Base-by-base conservation (phyloP, 2,888 invertebrate genomes). In the Agriopis leucophaearia region DNA sequence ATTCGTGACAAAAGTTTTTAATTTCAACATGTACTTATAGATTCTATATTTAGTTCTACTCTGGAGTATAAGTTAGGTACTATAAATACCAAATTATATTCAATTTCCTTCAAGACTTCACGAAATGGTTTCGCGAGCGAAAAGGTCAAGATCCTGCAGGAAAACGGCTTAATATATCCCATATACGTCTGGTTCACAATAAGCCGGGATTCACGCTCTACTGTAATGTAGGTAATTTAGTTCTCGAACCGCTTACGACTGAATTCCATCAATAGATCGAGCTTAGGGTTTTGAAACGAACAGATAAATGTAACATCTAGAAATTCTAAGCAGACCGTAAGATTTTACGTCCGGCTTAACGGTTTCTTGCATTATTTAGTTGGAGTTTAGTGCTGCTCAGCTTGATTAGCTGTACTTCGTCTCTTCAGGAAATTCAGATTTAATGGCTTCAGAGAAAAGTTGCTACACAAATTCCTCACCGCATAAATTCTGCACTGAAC, bases 131-230 rank as follows among this genome's bases (percentile, higher is more conserved):
- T 72, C 77, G 74, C 79, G 84, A 86, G 81, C 83, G 64, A 69
- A 59, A 8, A 75, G 83, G 84, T 81, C 82, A 58, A 75, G 81
- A 83, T 81, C 81, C 77, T 75, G 73, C 62, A 70, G 79, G 81
- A 82, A 81, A 81, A 81, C 73, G 80, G 78, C 79, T 83, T 76
- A 80, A 81, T 87, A 81, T 86, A 83, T 81, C 75, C 89, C 88
- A 82, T 89, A 88, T 88, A 89, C 59, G 87, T 88, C 85, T 75
- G 75, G 77, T 59, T 64, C 79, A 88, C 86, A 88, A 88, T 88
- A 85, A 86, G 81, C 82, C 76, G 75, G 80, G 70, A 81, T 88
- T 86, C 86, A 86, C 84, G 87, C 85, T 87, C 81, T 81, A 81
- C 81, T 79, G 75, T 86, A 87, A 88, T 87, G 83, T 81, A 79